Percentiles rank a stretch among this genome's conserved stretches.
These are phyloP conservation scores for Numenius phaeopus DNA, from an alignment of 2,797 vertebrate genomes.

Conservation along the genomic window DNA sequence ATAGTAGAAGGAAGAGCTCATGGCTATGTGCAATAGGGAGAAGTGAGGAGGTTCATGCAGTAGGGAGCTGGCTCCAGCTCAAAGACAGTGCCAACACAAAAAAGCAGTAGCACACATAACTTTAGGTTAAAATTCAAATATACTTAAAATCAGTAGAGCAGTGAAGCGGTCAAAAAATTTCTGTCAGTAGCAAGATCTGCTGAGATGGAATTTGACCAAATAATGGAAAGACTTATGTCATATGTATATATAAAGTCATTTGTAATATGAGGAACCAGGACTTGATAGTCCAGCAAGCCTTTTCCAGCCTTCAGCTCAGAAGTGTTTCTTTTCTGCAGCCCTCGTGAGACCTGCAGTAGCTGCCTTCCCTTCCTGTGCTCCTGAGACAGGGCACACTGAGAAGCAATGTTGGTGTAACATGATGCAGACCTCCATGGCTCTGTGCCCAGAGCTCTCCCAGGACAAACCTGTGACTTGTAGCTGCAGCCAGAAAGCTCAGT, in stretches of 20 bases:
- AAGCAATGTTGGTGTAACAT: background rate
- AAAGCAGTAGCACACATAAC: background rate
- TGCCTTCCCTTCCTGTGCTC: background rate
- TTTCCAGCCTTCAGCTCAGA: background rate
- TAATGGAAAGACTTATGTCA: background rate
- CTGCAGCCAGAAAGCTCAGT: background rate
- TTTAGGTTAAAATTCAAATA: background rate
- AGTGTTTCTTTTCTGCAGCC: background rate
- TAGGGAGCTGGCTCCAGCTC: background rate
- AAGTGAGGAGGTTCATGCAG: background rate
- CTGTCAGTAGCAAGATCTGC: background rate
- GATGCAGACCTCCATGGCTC: background rate
- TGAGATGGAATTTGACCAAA: background rate
- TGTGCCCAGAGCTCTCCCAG: background rate
- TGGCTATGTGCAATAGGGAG: background rate
- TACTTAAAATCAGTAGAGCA: background rate
- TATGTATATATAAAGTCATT: background rate
- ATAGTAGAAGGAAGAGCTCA: background rate
- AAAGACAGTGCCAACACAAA: background rate
- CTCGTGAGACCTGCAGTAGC: background rate
- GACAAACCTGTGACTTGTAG: fast-evolving
- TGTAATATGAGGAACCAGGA: background rate
- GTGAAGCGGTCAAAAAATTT: background rate
- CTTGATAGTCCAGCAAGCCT: background rate
- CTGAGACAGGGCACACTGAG: background rate